These are phyloP conservation scores for Portevinia maculata DNA, from an alignment of 2,888 invertebrate genomes.

Conservation along the genomic window DNA sequence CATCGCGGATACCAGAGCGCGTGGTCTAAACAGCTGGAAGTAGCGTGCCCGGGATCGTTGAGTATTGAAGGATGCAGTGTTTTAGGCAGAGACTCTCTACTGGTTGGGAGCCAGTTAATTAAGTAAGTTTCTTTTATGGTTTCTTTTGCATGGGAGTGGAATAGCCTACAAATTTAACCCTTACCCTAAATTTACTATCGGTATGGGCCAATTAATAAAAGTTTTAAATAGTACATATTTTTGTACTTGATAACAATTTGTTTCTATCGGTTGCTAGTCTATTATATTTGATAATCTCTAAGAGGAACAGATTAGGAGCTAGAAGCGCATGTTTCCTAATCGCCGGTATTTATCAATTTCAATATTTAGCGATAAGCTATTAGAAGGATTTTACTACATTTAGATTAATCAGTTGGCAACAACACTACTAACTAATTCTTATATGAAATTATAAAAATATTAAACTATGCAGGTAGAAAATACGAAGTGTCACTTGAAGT, in stretches of 20 bases:
- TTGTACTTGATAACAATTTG: constrained; percentile 17
- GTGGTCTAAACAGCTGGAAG: too few relatives aligned
- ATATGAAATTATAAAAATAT: background rate
- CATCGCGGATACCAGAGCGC: too few relatives aligned
- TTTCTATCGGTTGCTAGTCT: constrained; percentile 26
- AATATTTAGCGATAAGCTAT: constrained; percentile 29
- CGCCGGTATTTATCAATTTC: constrained; percentile 20
- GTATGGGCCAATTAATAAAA: background rate
- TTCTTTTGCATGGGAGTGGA: too few relatives aligned
- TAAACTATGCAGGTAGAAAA: too few relatives aligned
- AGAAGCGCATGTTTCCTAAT: constrained; percentile 32
- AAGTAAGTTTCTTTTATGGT: too few relatives aligned
- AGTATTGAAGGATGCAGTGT: too few relatives aligned
- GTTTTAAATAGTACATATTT: constrained; percentile 30
- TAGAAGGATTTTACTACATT: constrained; percentile 4
- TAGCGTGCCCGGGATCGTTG: too few relatives aligned
- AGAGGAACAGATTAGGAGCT: constrained; percentile 11
- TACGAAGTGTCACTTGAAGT: too few relatives aligned
- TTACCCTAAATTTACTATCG: too few relatives aligned
- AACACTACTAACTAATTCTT: background rate
- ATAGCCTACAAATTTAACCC: too few relatives aligned
- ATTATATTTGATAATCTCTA: constrained; percentile 15
- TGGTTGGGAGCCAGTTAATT: too few relatives aligned
- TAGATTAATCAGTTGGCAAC: constrained; percentile 14
- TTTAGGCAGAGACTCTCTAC: too few relatives aligned